A percentile compares a stretch with the other conserved stretches of the same genome.
phyloP scores from a whole-genome alignment of 1,140 invertebrate species.

The Wasmannia auropunctata region DNA sequence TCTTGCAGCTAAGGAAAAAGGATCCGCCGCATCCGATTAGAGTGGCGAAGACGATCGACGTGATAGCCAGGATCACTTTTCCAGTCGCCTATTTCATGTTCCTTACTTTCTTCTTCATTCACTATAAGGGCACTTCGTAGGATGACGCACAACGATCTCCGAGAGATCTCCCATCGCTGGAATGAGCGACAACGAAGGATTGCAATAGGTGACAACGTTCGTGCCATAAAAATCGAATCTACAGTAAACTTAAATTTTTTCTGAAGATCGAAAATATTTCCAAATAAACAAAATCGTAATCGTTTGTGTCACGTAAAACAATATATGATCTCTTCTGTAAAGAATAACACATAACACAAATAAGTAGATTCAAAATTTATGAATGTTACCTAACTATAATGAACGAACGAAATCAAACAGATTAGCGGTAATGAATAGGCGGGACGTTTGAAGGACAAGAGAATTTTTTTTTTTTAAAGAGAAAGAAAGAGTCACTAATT shows the following conservation, averaged over 20 bases:
- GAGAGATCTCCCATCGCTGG: slow-evolving; percentile 5
- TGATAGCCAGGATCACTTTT: slow-evolving; percentile 96
- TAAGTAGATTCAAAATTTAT: not conserved
- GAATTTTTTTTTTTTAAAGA: not conserved
- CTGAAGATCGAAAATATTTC: not conserved
- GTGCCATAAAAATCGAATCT: not conserved
- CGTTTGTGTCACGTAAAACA: not conserved
- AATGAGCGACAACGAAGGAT: slow-evolving; percentile 18
- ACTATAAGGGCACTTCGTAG: slow-evolving; percentile 90
- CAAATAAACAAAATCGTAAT: not conserved
- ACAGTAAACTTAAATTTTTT: not conserved
- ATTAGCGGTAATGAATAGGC: not conserved
- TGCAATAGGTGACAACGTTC: not conserved
- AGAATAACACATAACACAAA: not conserved
- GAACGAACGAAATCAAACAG: not conserved
- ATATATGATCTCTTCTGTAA: not conserved
- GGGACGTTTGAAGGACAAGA: not conserved
- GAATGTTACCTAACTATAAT: not conserved
- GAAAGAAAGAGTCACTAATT: not conserved
- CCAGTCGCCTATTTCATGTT: slow-evolving; percentile 96
- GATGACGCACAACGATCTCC: slow-evolving; percentile 53
- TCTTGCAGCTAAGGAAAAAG: slow-evolving; percentile 93
- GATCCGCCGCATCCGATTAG: slow-evolving; percentile 95
- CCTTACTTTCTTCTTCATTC: slow-evolving; percentile 97
- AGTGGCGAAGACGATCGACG: slow-evolving; percentile 97